Evolutionary conservation across 1,140 invertebrate genomes (phyloP).

Genomic region (Aethina tumida): DNA sequence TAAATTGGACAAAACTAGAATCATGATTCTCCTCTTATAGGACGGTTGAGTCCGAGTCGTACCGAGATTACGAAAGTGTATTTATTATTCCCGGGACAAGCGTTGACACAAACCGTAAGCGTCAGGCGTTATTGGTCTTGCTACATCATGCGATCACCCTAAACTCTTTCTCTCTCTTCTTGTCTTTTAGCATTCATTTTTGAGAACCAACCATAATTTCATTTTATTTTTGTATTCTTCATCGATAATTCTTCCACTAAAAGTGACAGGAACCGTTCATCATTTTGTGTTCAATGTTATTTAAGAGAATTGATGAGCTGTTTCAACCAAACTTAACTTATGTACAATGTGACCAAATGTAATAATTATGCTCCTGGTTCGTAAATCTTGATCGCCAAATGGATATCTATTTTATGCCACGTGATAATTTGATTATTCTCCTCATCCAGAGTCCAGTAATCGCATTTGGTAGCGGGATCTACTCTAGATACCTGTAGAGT

Average conservation of each 20-base stretch:
- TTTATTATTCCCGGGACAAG: slow-evolving; percentile 66
- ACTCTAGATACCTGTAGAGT: slow-evolving; percentile 27
- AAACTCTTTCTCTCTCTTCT: neutral
- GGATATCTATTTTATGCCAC: no score
- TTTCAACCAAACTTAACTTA: slow-evolving; percentile 12
- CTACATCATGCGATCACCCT: slow-evolving; percentile 31
- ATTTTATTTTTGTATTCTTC: slow-evolving; percentile 7
- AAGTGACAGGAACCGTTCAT: slow-evolving; percentile 37
- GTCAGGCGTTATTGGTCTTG: slow-evolving; percentile 28
- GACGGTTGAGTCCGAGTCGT: slow-evolving; percentile 44
- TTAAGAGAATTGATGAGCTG: slow-evolving; percentile 8
- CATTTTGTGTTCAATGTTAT: slow-evolving; percentile 5
- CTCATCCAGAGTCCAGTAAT: slow-evolving; percentile 17
- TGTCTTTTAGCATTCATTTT: neutral
- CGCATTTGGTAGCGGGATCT: slow-evolving; percentile 31
- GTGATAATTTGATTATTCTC: no score
- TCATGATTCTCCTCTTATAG: slow-evolving; percentile 30
- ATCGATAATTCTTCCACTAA: no score
- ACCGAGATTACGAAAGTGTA: slow-evolving; percentile 64
- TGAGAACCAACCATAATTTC: slow-evolving; percentile 4
- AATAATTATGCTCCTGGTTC: no score
- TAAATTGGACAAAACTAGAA: no score
- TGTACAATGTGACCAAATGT: no score
- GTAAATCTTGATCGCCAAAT: no score
- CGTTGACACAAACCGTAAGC: slow-evolving; percentile 49